Evolutionary conservation across 2,888 invertebrate species (phyloP), one percentile per base, ranked within the genome.

Genomic region (Drosophila villosipedis): DNA sequence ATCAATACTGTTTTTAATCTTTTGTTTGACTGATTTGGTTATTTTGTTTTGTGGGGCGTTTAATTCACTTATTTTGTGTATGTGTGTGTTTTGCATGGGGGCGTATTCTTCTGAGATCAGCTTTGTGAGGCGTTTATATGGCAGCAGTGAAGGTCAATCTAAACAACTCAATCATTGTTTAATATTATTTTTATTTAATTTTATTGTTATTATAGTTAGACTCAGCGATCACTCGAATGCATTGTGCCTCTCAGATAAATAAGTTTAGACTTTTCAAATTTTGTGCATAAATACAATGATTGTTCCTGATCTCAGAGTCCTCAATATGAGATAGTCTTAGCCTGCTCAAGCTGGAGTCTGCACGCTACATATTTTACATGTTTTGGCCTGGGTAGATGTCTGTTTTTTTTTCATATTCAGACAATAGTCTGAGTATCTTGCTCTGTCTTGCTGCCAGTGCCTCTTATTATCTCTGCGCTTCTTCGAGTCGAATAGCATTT

Each of bases 1-100:
- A 85, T 89, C 88, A 85, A 87, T 87, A 78, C 73, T 76, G 64
- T 69, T 78, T 53, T 74, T 33, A 80, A 69, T 68, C 66, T 60
- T 76, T 78, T 54, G 41, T 25, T 62, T 19, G 37, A 66, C 35
- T 55, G 72, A 78, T 89, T 63, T 62, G 35, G 37, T 55, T 49
- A 49, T 19, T 16, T 68, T 52, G 0, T 72, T 73, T 71, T 60
- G 54, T 50, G 58, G 78, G 76, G 82, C 70, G 82, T 86, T 55
- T 60, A 52, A 37, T 58, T 65, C 12, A 54, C 31, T 58, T n/a
- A 28, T 16, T 12, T 49, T 30, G 10, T 39, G 2, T 55, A 10
- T 41, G 16, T 37, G 37, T 35, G 19, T 37, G 37, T 41, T 4
- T 22, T 25, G 16, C 31, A 6, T 41, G 53, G 22, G 75, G 77